phyloP scores from a whole-genome alignment of 2,797 vertebrate species.

The Catharus ustulatus region DNA sequence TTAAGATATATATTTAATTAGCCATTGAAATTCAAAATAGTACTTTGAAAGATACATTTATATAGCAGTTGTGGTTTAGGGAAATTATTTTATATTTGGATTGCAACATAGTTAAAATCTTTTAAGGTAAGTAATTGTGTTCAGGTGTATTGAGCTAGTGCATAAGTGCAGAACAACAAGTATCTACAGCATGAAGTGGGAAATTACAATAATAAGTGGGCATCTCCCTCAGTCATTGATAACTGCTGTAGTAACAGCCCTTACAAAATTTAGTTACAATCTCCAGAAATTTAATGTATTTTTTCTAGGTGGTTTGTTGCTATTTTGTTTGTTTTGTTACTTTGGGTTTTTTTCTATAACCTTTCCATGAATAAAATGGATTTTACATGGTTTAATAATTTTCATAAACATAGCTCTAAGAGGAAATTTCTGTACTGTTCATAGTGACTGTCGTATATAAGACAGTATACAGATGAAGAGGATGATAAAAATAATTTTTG shows the following conservation, averaged over 20 bases:
- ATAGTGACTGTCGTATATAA: background rate
- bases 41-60: background rate
- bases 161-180: background rate
- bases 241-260: background rate
- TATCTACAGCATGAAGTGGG: background rate
- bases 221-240: background rate
- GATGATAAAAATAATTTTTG: background rate
- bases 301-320: background rate
- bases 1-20: background rate
- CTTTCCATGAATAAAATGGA: background rate
- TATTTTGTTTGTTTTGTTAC: background rate
- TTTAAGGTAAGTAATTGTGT: background rate
- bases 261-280: background rate
- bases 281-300: background rate
- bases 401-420: background rate
- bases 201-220: background rate
- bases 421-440: background rate
- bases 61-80: background rate
- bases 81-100: background rate
- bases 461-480: background rate
- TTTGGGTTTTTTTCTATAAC: background rate
- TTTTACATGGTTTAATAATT: background rate
- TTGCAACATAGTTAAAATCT: background rate
- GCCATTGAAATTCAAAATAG: background rate
- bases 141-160: background rate